Conservation (phyloP, 2,113 vertebrate genomes). For the Mustelus asterias region DNA sequence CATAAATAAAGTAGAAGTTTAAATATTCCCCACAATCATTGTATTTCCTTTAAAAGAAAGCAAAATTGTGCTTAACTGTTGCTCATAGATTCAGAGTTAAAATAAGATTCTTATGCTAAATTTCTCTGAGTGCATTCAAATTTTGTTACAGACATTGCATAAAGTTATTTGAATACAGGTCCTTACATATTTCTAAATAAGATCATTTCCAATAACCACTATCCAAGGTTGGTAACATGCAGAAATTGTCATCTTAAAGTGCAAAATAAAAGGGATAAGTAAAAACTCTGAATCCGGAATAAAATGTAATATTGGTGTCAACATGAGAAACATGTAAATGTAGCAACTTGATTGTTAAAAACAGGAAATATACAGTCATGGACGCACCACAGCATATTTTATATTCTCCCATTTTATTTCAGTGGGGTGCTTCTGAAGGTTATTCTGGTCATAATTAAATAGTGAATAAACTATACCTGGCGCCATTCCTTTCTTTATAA, state of each 20-base stretch:
- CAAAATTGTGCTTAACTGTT: conserved; percentile 6
- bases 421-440: not conserved
- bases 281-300: not conserved
- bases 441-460: not conserved
- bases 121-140: not conserved
- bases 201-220: not conserved
- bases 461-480: not conserved
- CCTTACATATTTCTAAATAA: not conserved
- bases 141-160: conserved; percentile 11
- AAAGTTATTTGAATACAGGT: not conserved
- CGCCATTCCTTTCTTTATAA: not conserved
- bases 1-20: not conserved
- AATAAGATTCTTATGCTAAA: not conserved
- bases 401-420: not conserved
- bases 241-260: conserved; percentile 23
- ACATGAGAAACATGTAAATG: not conserved
- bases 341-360: not conserved
- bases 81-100: not conserved
- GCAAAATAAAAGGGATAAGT: conserved; percentile 1
- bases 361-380: not conserved
- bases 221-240: not conserved
- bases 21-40: not conserved
- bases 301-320: not conserved
- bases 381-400: not conserved
- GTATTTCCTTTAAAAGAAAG: not conserved